Evolutionary conservation across 2,888 invertebrate genomes (phyloP), one percentile per base, ranked within the genome.

Genomic region (Lordiphosa andalusiaca): DNA sequence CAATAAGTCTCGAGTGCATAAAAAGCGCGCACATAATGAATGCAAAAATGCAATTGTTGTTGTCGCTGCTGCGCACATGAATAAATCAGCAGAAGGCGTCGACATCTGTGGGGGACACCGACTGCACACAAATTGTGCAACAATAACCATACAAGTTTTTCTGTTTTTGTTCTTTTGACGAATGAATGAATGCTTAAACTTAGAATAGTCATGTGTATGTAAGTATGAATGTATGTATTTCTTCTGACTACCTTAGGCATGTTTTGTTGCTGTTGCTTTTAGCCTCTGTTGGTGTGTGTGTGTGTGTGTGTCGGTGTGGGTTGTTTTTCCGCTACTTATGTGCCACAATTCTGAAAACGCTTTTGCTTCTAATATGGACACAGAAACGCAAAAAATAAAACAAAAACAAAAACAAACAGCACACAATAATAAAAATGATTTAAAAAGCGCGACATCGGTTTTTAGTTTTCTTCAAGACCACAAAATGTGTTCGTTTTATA

Each of bases 201-300:
- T 44, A 33, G 44, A 16, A 44, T 33, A 33, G 44, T 16, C 44
- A 33, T 33, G 35, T 59, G 50, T 21, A 56, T 19, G 12, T 52
- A 30, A 48, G 48, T 57, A 25, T 25, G 25, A 25, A 50, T 56
- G 39, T 58, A 52, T 53, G 42, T 38, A 36, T 40, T 12, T 39
- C 40, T 12, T 39, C 40, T 67, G 70, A 85, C 73, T 81, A 83
- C 83, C 83, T 83, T 71, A 63, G 83, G 71, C 83, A 77, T 77
- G 56, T 73, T 81, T 69, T 52, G 1, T 49, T 53, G 33, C 42
- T 58, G 30, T 46, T 63, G 60, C 58, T 65, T 57, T 72, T 63
- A 70, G 62, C 53, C 36, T 51, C 42, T 53, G 16, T 49, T n/a
- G n/a, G 4, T 41, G 30, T 54, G 25, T 39, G 2, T 7, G 33